These are phyloP conservation scores for Vulpes lagopus DNA, from an alignment of 2,113 vertebrate species.

Conservation along the genomic window DNA sequence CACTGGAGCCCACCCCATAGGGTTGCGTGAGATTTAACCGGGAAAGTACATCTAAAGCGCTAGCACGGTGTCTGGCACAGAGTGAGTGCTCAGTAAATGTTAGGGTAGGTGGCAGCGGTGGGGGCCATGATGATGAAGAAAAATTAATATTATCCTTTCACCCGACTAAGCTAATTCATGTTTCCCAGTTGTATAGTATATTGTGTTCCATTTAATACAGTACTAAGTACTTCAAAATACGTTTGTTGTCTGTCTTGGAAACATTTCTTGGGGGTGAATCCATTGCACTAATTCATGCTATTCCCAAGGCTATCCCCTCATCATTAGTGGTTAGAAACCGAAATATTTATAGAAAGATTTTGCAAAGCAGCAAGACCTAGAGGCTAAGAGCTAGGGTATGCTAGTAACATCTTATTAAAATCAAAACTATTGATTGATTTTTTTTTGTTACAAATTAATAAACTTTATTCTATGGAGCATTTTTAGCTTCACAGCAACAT, in stretches of 20 bases:
- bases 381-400: not conserved
- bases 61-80: too few relatives aligned
- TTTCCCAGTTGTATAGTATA: not conserved
- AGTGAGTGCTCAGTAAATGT: not conserved
- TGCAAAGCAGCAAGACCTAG: not conserved
- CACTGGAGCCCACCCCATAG: not conserved
- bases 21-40: too few relatives aligned
- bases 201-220: not conserved
- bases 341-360: constrained; percentile 1
- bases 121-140: not conserved
- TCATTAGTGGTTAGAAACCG: not conserved
- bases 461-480: not conserved
- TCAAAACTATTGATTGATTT: not conserved
- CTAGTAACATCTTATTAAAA: not conserved
- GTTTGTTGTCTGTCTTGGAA: not conserved
- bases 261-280: not conserved
- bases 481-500: not conserved
- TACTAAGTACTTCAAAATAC: not conserved
- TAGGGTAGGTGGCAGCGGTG: not conserved
- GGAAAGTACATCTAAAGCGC: not conserved
- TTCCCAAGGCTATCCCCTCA: not conserved
- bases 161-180: not conserved
- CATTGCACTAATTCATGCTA: not conserved
- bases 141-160: not conserved
- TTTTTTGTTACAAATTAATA: not conserved